Base-by-base conservation (phyloP, 2,113 vertebrate genomes). In the Catharus bicknelli region DNA sequence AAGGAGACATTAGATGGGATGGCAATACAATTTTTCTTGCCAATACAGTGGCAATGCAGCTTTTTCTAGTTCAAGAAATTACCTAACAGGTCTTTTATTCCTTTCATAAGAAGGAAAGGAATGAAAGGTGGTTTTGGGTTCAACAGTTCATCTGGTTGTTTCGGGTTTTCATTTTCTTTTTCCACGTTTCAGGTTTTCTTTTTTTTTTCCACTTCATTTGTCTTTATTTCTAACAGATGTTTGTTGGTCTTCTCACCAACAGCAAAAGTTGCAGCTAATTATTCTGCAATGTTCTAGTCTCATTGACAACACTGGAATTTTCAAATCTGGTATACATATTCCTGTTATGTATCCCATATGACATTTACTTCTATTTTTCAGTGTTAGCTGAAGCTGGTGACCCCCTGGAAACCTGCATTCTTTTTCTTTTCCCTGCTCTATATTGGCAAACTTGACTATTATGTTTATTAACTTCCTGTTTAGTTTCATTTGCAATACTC, bases 361-460 rank as follows among this genome's bases (percentile, higher is more conserved):
- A 43, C 22, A 32, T 38, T 50, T 38, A 15, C 5, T 27, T 30
- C 16, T 55, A 64, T 43, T 27, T 82, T 30, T 16, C 32, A 64
- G 5, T 2, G 0, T 53, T 73, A 57, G 11, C 25, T 70, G 30
- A 57, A 87, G 19, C 40, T 86, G 18, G 5, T 57, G 18, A 74
- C 3, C 4, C 10, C 3, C 14, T 59, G 29, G 34, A 81, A 69
- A 16, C 2, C 18, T 53, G 10, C 0, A 1, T 22, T 69, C 9
- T 74, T 82, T 88, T 78, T 48, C 3, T 74, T 48, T 84, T 38
- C 5, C 26, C 2, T 0, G 0, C 11, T 63, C 17, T 32, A 0
- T 51, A 22, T 76, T n/a, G 59, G 34, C 6, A 50, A 58, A 59
- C 14, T 63, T 78, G 27, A 25, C 23, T 27, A 17, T 34, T 82